Evolutionary conservation across 2,113 vertebrate genomes (phyloP).

Genomic region (Glaucomys volans): DNA sequence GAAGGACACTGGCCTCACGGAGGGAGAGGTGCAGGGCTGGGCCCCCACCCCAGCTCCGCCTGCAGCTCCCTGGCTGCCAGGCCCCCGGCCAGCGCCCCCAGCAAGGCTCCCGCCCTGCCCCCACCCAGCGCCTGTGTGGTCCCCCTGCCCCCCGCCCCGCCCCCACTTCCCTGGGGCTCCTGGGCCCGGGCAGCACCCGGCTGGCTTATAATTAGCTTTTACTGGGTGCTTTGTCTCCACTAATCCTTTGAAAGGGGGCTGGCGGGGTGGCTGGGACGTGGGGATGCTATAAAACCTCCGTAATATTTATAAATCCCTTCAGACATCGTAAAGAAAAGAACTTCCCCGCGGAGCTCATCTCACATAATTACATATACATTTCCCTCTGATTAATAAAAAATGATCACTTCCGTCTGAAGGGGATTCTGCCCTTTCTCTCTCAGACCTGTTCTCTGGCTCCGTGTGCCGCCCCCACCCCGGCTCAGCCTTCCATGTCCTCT

Average conservation of each 20-base stretch:
- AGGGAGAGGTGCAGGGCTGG: background rate
- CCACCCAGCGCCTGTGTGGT: constrained; percentile 60
- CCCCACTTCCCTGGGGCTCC: constrained; percentile 17
- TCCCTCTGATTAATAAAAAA: constrained; percentile 91
- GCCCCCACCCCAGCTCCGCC: background rate
- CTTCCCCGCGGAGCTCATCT: constrained; percentile 88
- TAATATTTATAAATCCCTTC: constrained; percentile 91
- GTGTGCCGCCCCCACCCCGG: background rate
- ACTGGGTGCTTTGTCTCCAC: constrained; percentile 87
- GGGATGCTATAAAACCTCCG: constrained; percentile 88
- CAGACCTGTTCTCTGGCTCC: constrained; percentile 74
- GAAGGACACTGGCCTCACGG: too few relatives aligned
- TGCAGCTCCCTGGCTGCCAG: background rate
- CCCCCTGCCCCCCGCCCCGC: background rate
- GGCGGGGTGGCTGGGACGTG: constrained; percentile 87
- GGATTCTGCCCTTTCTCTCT: constrained; percentile 83
- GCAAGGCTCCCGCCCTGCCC: background rate
- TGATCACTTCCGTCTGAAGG: constrained; percentile 87
- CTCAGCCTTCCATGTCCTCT: background rate
- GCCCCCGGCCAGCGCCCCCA: background rate
- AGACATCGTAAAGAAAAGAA: constrained; percentile 89
- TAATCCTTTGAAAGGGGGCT: constrained; percentile 91
- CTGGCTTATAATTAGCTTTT: constrained; percentile 90
- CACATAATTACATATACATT: constrained; percentile 90
- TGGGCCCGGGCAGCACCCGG: constrained; percentile 69